Percentiles rank a stretch among this genome's conserved stretches.
phyloP scores from a whole-genome alignment of 1,140 invertebrate species.

The Cherax destructor region DNA sequence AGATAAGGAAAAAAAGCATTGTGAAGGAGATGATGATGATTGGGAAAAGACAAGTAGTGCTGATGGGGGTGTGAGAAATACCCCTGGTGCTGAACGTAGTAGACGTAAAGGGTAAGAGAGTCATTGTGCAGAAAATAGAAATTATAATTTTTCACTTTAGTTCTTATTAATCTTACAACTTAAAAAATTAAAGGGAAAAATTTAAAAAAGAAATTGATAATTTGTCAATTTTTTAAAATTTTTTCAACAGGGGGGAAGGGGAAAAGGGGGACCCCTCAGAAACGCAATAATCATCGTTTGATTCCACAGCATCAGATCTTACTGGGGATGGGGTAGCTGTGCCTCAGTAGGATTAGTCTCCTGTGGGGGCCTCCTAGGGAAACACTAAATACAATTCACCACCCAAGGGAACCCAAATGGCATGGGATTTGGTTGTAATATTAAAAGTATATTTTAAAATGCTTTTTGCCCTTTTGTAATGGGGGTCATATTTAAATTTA shows the following conservation, averaged over 20 bases:
- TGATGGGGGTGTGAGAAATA: constrained; percentile 60
- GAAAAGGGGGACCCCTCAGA: constrained; percentile 78
- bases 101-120: constrained; percentile 76
- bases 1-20: constrained; percentile 64
- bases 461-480: too few relatives aligned
- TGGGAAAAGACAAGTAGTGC: constrained; percentile 67
- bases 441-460: background rate
- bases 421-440: constrained; percentile 49
- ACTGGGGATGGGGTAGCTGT: constrained; percentile 78
- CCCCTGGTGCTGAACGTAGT: constrained; percentile 40
- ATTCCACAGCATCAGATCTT: constrained; percentile 75
- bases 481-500: background rate
- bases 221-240: too few relatives aligned
- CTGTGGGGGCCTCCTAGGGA: constrained; percentile 76
- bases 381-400: constrained; percentile 74
- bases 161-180: too few relatives aligned
- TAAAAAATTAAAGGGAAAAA: too few relatives aligned
- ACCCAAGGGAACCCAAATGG: constrained; percentile 66
- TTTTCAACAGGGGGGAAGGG: constrained; percentile 80
- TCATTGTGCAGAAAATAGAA: too few relatives aligned
- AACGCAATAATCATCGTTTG: constrained; percentile 74
- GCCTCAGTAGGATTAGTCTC: constrained; percentile 73
- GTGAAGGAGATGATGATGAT: constrained; percentile 68
- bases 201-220: background rate
- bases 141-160: too few relatives aligned